Evolutionary conservation across 2,113 vertebrate genomes (phyloP).

Genomic region (Aptenodytes patagonicus): DNA sequence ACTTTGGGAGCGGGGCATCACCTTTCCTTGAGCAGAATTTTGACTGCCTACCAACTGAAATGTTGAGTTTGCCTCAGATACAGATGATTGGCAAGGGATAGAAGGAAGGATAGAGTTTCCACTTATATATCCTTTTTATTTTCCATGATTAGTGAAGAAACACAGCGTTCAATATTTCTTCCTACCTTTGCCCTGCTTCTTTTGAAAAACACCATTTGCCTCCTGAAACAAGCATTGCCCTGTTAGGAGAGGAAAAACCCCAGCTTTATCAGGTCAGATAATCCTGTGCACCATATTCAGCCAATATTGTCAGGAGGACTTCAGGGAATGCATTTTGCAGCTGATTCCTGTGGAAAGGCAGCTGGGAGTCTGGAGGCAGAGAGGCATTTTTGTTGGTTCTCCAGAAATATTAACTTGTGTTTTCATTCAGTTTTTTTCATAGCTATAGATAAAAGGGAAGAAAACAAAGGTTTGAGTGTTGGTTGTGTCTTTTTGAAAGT

Average conservation of each 20-base stretch:
- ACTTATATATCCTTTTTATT: background rate
- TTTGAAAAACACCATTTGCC: background rate
- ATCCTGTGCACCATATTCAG: background rate
- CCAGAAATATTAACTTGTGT: background rate
- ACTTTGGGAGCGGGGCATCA: background rate
- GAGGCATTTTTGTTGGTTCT: background rate
- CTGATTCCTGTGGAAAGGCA: background rate
- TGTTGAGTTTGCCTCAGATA: background rate
- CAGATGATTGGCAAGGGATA: background rate
- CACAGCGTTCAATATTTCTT: background rate
- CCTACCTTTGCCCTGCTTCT: background rate
- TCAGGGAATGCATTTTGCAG: background rate
- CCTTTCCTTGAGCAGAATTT: background rate
- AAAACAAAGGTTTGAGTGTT: background rate
- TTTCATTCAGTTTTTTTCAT: background rate
- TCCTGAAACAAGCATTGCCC: background rate
- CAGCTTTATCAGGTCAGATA: background rate
- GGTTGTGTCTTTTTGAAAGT: background rate
- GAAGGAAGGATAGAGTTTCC: background rate
- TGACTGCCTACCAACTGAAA: background rate
- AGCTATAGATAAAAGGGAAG: background rate
- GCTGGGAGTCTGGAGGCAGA: background rate
- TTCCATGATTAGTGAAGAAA: background rate
- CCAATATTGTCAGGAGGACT: background rate
- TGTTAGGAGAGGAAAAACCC: fast-evolving